Conservation (phyloP, 2,113 vertebrate species). For the Rousettus leschenaultii region DNA sequence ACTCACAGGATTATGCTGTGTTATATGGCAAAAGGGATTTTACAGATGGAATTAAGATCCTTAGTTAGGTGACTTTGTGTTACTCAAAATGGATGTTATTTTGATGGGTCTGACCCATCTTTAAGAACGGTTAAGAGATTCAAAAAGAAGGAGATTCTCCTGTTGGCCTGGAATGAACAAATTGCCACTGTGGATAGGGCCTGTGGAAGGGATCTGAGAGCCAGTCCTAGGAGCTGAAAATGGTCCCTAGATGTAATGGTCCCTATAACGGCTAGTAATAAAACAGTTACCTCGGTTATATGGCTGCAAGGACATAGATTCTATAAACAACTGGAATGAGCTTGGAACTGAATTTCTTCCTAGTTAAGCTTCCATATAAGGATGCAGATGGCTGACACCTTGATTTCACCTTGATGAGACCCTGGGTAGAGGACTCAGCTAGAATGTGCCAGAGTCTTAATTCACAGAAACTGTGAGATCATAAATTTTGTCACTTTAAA, state of each 20-base stretch:
- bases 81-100: neutral
- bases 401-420: neutral
- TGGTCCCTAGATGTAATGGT: neutral
- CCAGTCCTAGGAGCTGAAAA: neutral
- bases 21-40: neutral
- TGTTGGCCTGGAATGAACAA: neutral
- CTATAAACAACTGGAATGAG: neutral
- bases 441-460: neutral
- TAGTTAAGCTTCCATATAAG: neutral
- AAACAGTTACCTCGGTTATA: neutral
- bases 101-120: neutral
- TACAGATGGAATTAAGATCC: neutral
- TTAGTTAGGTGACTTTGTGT: neutral
- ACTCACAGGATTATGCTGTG: neutral
- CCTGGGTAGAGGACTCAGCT: neutral
- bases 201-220: neutral
- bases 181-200: neutral
- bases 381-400: neutral
- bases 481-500: neutral
- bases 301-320: neutral
- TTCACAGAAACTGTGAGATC: neutral
- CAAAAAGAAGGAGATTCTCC: neutral
- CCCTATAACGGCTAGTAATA: neutral
- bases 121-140: neutral
- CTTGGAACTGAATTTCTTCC: neutral